Evolutionary conservation across 2,888 invertebrate genomes (phyloP).

Genomic region (Drosophila paranaensis): DNA sequence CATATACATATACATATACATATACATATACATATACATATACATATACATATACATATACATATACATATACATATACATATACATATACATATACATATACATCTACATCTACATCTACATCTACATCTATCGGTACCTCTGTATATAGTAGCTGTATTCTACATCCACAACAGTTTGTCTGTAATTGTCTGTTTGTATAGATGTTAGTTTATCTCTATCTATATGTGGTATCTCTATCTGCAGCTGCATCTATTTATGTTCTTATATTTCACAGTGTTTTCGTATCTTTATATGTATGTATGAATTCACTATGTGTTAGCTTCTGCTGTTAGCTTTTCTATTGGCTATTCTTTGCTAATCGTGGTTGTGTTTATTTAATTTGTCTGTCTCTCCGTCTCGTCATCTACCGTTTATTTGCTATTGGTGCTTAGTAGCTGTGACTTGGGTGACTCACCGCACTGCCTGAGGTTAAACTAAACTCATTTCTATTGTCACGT

Average conservation of each 20-base stretch:
- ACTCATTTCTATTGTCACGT: slow-evolving; percentile 54
- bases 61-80: too few species aligned
- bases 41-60: too few species aligned
- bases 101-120: too few species aligned
- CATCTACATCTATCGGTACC: too few species aligned
- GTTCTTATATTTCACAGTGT: neutral
- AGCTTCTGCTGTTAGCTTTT: neutral
- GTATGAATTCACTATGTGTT: neutral
- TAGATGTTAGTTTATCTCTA: too few species aligned
- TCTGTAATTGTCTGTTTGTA: too few species aligned
- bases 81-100: too few species aligned
- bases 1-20: too few species aligned
- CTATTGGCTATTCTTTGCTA: neutral
- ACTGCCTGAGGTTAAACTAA: slow-evolving; percentile 24
- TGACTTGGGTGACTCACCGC: slow-evolving; percentile 40
- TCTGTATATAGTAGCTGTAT: too few species aligned
- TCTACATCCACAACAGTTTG: too few species aligned
- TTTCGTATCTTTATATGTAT: neutral
- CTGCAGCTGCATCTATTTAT: slow-evolving; percentile 1
- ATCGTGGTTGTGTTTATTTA: slow-evolving; percentile 28
- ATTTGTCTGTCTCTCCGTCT: slow-evolving; percentile 26
- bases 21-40: too few species aligned
- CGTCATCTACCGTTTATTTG: slow-evolving; percentile 22
- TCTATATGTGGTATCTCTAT: neutral
- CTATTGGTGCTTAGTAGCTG: slow-evolving; percentile 26